Conservation (phyloP, 2,797 vertebrate species). For the Cyclura pinguis region DNA sequence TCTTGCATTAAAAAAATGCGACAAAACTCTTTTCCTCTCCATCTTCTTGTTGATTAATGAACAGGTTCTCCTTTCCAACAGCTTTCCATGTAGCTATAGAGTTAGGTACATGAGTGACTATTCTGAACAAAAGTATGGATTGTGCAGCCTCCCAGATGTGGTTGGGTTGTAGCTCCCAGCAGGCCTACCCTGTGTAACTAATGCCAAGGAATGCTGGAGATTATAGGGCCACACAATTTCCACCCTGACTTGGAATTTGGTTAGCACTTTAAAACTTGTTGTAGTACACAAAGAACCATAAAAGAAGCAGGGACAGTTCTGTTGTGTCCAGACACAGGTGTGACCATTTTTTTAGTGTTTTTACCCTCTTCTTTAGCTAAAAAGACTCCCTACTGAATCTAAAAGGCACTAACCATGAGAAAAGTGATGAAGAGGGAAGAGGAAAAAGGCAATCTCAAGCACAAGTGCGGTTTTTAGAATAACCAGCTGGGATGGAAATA, state of each 20-base stretch:
- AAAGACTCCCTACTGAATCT: not conserved
- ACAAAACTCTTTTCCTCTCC: not conserved
- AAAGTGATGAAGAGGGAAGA: not conserved
- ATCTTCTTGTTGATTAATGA: not conserved
- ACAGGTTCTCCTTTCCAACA: not conserved
- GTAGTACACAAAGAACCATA: not conserved
- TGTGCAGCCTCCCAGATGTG: too few species aligned
- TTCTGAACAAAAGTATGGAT: too few species aligned
- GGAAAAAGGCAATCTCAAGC: not conserved
- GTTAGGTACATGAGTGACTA: not conserved
- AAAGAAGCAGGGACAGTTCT: not conserved
- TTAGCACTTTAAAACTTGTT: not conserved
- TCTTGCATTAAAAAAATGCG: not conserved
- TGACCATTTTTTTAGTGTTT: not conserved
- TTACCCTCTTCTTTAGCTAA: not conserved
- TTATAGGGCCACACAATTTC: too few species aligned
- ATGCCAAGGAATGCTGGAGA: too few species aligned
- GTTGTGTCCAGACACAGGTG: not conserved
- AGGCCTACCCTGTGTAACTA: too few species aligned
- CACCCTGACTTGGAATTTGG: not conserved
- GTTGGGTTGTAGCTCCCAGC: too few species aligned
- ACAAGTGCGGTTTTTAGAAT: not conserved
- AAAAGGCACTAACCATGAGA: not conserved
- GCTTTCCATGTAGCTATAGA: not conserved
- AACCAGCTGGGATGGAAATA: not conserved